These are phyloP conservation scores for Nycticryphes semicollaris DNA, from an alignment of 2,113 vertebrate genomes.

Conservation along the genomic window DNA sequence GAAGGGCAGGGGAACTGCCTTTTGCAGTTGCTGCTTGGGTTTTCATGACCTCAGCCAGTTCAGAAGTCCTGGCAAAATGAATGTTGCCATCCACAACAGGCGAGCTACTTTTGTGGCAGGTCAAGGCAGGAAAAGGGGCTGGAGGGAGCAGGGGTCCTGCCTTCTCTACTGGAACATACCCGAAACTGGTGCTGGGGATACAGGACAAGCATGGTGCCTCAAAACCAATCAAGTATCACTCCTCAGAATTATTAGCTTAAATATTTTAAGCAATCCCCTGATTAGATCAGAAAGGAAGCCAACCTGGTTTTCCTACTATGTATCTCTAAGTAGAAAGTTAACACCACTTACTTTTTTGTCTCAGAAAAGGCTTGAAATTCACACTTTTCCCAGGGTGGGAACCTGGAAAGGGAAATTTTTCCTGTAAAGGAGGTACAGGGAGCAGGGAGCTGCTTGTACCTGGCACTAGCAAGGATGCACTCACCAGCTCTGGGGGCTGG, in stretches of 20 bases:
- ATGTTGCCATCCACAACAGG: background rate
- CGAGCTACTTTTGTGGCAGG: rapidly evolving
- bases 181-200: background rate
- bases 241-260: background rate
- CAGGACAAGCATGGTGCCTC: background rate
- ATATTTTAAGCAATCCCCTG: background rate
- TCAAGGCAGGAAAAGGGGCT: background rate
- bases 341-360: background rate
- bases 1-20: background rate
- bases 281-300: background rate
- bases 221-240: rapidly evolving
- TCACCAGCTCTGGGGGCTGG: background rate
- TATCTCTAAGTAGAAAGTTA: rapidly evolving
- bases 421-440: background rate
- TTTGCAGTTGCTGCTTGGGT: background rate
- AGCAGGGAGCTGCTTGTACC: conserved; percentile 10
- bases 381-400: background rate
- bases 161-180: background rate
- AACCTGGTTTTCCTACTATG: background rate
- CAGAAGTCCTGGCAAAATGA: background rate
- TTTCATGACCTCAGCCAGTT: background rate
- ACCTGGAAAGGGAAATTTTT: background rate
- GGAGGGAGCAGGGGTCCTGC: background rate
- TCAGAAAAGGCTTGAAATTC: background rate
- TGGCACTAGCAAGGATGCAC: conserved; percentile 21